Conservation (phyloP, 2,888 invertebrate genomes). For the Trissoscelio sp. region DNA sequence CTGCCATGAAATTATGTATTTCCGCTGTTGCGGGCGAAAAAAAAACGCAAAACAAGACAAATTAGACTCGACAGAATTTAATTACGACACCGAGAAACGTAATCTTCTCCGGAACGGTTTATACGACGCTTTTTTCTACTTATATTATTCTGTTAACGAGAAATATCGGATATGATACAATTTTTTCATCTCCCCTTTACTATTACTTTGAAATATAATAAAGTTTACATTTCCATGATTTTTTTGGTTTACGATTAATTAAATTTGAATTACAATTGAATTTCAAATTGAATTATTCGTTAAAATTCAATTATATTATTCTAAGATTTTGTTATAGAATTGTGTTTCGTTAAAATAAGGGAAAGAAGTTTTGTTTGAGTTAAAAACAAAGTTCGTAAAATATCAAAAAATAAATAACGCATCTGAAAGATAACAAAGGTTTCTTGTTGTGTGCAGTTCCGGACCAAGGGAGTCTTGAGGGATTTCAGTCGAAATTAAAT, state of each 20-base stretch:
- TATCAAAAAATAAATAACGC: not conserved
- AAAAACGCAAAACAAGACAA: slow-evolving; percentile 8
- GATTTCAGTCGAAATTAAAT: slow-evolving; percentile 12
- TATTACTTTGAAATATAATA: not conserved
- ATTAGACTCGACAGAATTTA: slow-evolving; percentile 32
- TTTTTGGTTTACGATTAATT: no score
- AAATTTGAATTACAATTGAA: no score
- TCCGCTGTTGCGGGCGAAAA: not conserved
- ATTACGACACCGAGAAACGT: slow-evolving; percentile 36
- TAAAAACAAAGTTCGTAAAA: not conserved
- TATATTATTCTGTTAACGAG: slow-evolving; percentile 21
- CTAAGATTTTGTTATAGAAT: no score
- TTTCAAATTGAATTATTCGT: no score
- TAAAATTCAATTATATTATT: no score
- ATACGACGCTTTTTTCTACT: slow-evolving; percentile 17
- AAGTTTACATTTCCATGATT: not conserved
- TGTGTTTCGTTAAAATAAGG: no score
- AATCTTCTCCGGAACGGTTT: slow-evolving; percentile 31
- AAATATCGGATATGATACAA: slow-evolving; percentile 1
- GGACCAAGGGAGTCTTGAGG: not conserved
- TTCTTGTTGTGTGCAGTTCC: not conserved
- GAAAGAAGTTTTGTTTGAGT: not conserved
- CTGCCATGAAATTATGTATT: slow-evolving; percentile 9
- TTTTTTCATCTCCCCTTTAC: not conserved
- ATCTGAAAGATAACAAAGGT: not conserved